Percentiles rank a stretch among this genome's conserved stretches.
Conservation (phyloP, 2,888 invertebrate genomes). For the Leptothorax acervorum region DNA sequence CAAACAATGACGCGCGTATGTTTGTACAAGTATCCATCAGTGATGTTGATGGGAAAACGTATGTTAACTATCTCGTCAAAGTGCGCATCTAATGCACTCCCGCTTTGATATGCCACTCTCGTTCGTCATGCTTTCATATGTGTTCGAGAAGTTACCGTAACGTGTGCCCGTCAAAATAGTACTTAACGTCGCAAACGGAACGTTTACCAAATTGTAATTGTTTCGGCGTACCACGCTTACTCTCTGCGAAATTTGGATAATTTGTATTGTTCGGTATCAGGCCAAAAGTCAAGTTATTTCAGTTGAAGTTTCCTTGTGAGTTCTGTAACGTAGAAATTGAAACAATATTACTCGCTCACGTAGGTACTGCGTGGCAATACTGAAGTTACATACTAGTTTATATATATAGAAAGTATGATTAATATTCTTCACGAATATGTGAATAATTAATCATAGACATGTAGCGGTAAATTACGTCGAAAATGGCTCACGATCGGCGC, state of each 20-base stretch:
- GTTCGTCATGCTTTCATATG: slow-evolving; percentile 19
- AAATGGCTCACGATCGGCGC: slow-evolving; percentile 40
- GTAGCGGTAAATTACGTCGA: slow-evolving; percentile 17
- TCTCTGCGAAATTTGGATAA: slow-evolving; percentile 7
- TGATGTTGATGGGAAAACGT: slow-evolving; percentile 36
- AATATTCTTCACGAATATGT: slow-evolving; percentile 42
- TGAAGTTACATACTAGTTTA: background rate
- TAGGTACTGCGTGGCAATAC: background rate
- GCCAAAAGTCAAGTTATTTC: slow-evolving; percentile 1
- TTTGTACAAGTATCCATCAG: background rate
- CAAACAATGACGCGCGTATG: background rate
- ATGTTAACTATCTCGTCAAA: slow-evolving; percentile 43
- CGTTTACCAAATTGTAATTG: slow-evolving; percentile 32
- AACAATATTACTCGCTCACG: background rate
- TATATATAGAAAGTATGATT: slow-evolving; percentile 2
- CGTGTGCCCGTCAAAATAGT: slow-evolving; percentile 10
- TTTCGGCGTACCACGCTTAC: background rate
- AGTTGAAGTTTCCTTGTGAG: background rate
- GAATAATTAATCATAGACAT: slow-evolving; percentile 42
- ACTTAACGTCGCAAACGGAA: slow-evolving; percentile 31
- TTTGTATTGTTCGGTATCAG: slow-evolving; percentile 10
- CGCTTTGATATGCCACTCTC: slow-evolving; percentile 38
- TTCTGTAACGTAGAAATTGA: background rate
- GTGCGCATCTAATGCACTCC: slow-evolving; percentile 46
- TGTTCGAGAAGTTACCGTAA: slow-evolving; percentile 33